Evolutionary conservation across 1,140 invertebrate genomes (phyloP).

Genomic region (Drosophila sturtevanti): DNA sequence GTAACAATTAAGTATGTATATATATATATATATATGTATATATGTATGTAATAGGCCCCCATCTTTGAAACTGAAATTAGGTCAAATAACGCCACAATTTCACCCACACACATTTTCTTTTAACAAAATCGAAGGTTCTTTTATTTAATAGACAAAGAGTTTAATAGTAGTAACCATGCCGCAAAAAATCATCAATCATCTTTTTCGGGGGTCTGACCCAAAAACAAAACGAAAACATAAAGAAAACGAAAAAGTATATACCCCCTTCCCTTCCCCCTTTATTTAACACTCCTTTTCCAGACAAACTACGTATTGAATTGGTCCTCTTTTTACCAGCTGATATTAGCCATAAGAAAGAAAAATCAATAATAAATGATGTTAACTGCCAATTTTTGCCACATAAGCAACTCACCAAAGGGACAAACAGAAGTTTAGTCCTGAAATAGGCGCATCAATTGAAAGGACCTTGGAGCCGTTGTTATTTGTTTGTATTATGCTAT

Average conservation of each 20-base stretch:
- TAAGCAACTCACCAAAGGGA: slow-evolving; percentile 43
- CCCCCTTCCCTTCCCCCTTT: background rate
- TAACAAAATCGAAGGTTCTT: slow-evolving; percentile 56
- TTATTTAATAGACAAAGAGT: slow-evolving; percentile 18
- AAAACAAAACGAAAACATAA: slow-evolving; percentile 28
- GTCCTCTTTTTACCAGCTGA: slow-evolving; percentile 32
- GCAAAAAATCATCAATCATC: slow-evolving; percentile 67
- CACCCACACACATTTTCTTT: background rate
- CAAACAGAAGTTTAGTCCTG: slow-evolving; percentile 1
- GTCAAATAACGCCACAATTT: slow-evolving; percentile 27
- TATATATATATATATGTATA: background rate
- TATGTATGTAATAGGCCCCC: slow-evolving; percentile 36
- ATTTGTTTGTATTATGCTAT: slow-evolving; percentile 37
- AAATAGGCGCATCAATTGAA: slow-evolving; percentile 51
- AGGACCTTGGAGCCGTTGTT: slow-evolving; percentile 38
- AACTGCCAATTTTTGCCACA: slow-evolving; percentile 75
- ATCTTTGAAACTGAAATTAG: slow-evolving; percentile 35
- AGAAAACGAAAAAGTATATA: slow-evolving; percentile 31
- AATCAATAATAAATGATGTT: slow-evolving; percentile 81
- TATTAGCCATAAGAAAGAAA: slow-evolving; percentile 46
- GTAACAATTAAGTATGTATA: slow-evolving; percentile 9
- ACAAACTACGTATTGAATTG: slow-evolving; percentile 20
- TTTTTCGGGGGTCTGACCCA: slow-evolving; percentile 60
- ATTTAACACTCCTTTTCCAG: background rate
- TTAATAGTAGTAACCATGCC: background rate